These are phyloP conservation scores for Magallana nippona DNA, from an alignment of 2,888 invertebrate species.

Conservation along the genomic window DNA sequence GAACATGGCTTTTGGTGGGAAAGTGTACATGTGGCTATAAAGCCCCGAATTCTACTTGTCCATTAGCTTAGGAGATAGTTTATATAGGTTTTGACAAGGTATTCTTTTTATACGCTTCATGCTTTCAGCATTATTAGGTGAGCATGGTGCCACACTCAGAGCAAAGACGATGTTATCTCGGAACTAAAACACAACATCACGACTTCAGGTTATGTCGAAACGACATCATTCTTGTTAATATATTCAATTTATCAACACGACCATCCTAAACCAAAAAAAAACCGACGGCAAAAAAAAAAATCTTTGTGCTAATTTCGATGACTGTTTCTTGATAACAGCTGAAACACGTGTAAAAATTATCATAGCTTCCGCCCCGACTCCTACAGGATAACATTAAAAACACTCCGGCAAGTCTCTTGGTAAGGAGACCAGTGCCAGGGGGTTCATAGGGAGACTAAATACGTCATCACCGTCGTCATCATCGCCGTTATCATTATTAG, in stretches of 20 bases:
- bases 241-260: slow-evolving; percentile 16
- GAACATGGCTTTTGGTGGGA: neutral
- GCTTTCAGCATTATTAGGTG: neutral
- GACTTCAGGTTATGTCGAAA: neutral
- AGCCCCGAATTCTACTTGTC: neutral
- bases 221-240: neutral
- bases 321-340: slow-evolving; percentile 1
- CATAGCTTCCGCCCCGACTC: slow-evolving; percentile 16
- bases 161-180: neutral
- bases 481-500: too few species aligned
- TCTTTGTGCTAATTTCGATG: slow-evolving; percentile 15
- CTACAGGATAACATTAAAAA: slow-evolving; percentile 1
- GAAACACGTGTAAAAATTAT: neutral
- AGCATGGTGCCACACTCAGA: neutral
- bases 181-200: neutral
- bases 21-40: neutral
- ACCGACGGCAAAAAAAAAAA: neutral
- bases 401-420: neutral
- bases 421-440: neutral
- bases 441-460: neutral
- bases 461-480: too few species aligned
- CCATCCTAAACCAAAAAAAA: slow-evolving; percentile 14
- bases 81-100: neutral
- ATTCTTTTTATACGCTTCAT: neutral
- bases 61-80: neutral